A percentile compares a stretch with the other conserved stretches of the same genome.
These are phyloP conservation scores for Ecdyonurus torrentis DNA, from an alignment of 2,888 invertebrate genomes.

Conservation along the genomic window DNA sequence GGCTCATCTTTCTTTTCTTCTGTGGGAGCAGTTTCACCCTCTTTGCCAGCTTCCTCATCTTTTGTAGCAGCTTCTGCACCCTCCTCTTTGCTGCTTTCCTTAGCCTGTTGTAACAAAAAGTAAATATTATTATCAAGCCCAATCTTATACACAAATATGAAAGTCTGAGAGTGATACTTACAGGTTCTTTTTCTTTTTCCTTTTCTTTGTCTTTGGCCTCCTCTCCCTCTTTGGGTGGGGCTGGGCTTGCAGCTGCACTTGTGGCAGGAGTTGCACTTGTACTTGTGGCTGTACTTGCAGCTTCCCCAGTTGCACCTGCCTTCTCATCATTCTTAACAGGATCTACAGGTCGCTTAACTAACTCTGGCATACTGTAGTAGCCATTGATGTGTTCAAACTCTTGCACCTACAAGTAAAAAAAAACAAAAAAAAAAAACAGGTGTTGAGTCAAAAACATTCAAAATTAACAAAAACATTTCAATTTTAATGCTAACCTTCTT, in stretches of 20 bases:
- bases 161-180: no score
- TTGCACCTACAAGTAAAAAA: conserved; percentile 45
- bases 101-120: no score
- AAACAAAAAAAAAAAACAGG: conserved; percentile 3
- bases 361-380: conserved; percentile 91
- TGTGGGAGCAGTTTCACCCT: conserved; percentile 10
- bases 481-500: conserved; percentile 51
- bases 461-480: conserved; percentile 3
- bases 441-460: conserved; percentile 2
- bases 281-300: conserved; percentile 31
- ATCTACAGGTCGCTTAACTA: conserved; percentile 63
- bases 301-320: conserved; percentile 18
- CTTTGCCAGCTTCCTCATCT: conserved; percentile 19
- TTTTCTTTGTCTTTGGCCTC: conserved; percentile 13
- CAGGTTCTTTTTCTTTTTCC: conserved; percentile 11
- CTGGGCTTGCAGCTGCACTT: conserved; percentile 48
- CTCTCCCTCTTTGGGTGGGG: conserved; percentile 28
- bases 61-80: background rate
- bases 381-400: conserved; percentile 99
- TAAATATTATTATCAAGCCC: no score
- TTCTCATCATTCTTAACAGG: conserved; percentile 34
- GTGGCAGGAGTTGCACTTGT: conserved; percentile 18
- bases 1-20: conserved; percentile 22
- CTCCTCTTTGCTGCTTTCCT: no score
- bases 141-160: no score